Evolutionary conservation across 2,888 invertebrate species (phyloP).

Genomic region (Phaonia tiefii): DNA sequence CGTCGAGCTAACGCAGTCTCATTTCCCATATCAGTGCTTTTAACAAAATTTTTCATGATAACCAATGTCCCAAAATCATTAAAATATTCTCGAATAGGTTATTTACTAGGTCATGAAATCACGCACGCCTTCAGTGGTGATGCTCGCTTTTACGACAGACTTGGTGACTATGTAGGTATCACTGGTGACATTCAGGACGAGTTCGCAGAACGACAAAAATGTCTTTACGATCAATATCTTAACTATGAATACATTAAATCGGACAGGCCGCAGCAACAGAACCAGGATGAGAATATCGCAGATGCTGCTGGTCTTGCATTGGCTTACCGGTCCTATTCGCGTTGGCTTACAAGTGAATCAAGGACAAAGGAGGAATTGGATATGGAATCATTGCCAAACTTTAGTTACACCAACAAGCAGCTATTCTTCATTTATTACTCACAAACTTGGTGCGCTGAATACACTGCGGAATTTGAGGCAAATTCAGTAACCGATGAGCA

Average conservation of each 20-base stretch:
- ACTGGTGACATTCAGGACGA: neutral
- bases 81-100: constrained; percentile 73
- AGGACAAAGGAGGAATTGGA: no score
- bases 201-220: neutral
- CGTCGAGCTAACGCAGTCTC: constrained; percentile 67
- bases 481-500: no score
- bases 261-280: neutral
- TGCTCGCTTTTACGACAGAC: constrained; percentile 64
- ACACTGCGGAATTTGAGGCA: no score
- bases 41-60: constrained; percentile 74
- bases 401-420: no score
- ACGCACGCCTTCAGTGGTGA: constrained; percentile 71
- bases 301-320: no score
- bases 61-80: constrained; percentile 71
- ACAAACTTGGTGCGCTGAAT: no score
- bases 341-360: no score
- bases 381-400: no score
- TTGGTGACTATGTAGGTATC: neutral
- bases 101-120: constrained; percentile 71
- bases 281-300: no score
- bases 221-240: neutral
- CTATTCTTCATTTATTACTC: no score
- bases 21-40: constrained; percentile 71
- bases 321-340: no score
- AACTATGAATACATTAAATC: no score